phyloP scores from a whole-genome alignment of 2,888 invertebrate genomes.

The Ectemnius continuus region DNA sequence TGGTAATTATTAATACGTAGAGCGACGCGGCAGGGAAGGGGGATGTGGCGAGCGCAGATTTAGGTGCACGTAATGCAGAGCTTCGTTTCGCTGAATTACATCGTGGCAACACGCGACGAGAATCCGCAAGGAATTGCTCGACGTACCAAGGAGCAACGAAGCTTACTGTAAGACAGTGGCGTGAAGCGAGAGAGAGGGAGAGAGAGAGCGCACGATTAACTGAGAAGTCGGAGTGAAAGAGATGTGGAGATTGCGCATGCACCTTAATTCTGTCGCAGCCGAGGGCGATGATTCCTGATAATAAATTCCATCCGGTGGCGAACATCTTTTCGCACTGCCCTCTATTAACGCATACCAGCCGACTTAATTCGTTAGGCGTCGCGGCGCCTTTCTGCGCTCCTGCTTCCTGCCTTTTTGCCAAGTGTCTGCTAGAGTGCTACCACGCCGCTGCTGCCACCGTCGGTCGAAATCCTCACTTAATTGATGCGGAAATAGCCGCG shows the following conservation, averaged over 20 bases:
- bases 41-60: conserved; percentile 22
- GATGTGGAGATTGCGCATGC: conserved; percentile 26
- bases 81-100: conserved; percentile 32
- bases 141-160: neutral
- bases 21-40: neutral
- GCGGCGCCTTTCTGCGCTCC: neutral
- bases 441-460: conserved; percentile 7
- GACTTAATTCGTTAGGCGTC: conserved; percentile 24
- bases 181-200: neutral
- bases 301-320: conserved; percentile 29
- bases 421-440: conserved; percentile 3
- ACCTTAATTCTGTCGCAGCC: conserved; percentile 27
- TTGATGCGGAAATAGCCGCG: conserved; percentile 14
- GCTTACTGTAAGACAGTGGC: conserved; percentile 3
- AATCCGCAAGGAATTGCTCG: conserved; percentile 15
- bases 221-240: too few relatives aligned
- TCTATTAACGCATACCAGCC: conserved; percentile 26
- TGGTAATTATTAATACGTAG: conserved; percentile 34
- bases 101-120: conserved; percentile 25
- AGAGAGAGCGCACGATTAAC: too few relatives aligned
- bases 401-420: neutral
- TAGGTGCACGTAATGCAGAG: conserved; percentile 28
- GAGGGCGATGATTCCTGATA: conserved; percentile 30
- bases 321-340: conserved; percentile 25
- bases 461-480: conserved; percentile 15